Base-by-base conservation (phyloP, 2,113 vertebrate species). In the Psilopsiagon aymara region DNA sequence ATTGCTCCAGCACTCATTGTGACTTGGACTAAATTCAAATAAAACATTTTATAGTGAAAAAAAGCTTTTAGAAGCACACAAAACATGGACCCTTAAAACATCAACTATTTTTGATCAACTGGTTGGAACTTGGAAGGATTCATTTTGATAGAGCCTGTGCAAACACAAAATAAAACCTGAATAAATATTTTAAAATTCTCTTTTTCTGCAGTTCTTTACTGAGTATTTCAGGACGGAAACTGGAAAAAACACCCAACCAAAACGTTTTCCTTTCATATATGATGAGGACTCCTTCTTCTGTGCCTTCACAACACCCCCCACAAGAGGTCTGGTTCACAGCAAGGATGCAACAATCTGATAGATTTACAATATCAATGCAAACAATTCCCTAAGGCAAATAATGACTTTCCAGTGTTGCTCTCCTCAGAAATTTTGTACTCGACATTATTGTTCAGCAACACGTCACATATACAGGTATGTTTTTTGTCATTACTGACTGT, bases 1-100 rank as follows among this genome's bases (percentile, higher is more conserved):
- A 95, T 96, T 95, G 88, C 69, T 95, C 86, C 95, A 75, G 66
- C 15, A 83, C 21, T 93, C 69, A 86, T 92, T 92, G 95, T 67
- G 73, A 92, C 73, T 90, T 94, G 90, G 88, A 92, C 52, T 52
- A 64, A 82, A 93, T 84, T 95, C 90, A 96, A 94, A 69, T 35
- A 64, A 83, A 93, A 90, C 21, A 43, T 86, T 94, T 93, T 81
- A 77, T n/a, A 82, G 52, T 20, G 17, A 91, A 86, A 93, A 82
- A 66, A 2, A 55, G 57, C 90, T 93, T 94, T 84, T 46, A 92
- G 69, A 28, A 93, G 60, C 79, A 66, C 41, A 52, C 21, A 83
- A 97, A 94, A 67, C 39, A 60, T 4, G 18, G 49, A 64, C 47
- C 35, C 69, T 74, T 46, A 31, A 92, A 90, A 82, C 16, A n/a